Conservation (phyloP, 2,797 vertebrate species). For the Mus caroli region DNA sequence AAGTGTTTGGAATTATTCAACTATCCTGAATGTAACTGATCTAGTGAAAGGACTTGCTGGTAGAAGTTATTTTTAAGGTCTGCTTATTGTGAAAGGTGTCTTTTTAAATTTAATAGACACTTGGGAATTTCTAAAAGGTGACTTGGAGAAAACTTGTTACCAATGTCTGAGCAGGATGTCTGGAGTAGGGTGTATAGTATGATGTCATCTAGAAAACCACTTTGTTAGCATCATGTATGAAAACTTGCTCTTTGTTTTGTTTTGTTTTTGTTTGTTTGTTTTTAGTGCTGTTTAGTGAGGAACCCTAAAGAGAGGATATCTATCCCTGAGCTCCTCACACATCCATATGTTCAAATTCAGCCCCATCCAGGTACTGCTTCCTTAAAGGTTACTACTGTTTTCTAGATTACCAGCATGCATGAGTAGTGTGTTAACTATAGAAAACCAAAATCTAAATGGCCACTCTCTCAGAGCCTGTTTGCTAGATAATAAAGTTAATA, state of each 20-base stretch:
- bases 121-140: conserved; percentile 53
- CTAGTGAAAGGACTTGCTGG: conserved; percentile 9
- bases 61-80: not conserved
- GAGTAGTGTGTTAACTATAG: not conserved
- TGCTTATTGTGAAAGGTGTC: not conserved
- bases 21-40: not conserved
- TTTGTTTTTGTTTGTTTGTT: conserved; percentile 13
- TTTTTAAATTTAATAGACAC: not conserved
- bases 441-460: not conserved
- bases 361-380: conserved; percentile 92
- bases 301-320: conserved; percentile 96
- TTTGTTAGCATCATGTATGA: not conserved
- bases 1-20: not conserved
- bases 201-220: not conserved
- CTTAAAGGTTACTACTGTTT: conserved; percentile 27
- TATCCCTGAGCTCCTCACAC: conserved; percentile 93
- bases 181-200: conserved; percentile 41
- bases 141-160: not conserved
- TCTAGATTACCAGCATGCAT: not conserved
- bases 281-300: conserved; percentile 94
- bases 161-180: conserved; percentile 1
- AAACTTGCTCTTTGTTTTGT: not conserved
- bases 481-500: conserved; percentile 40
- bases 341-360: conserved; percentile 96
- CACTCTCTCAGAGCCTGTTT: not conserved